Evolutionary conservation across 2,113 vertebrate species (phyloP).

Genomic region (Alethe castanea): DNA sequence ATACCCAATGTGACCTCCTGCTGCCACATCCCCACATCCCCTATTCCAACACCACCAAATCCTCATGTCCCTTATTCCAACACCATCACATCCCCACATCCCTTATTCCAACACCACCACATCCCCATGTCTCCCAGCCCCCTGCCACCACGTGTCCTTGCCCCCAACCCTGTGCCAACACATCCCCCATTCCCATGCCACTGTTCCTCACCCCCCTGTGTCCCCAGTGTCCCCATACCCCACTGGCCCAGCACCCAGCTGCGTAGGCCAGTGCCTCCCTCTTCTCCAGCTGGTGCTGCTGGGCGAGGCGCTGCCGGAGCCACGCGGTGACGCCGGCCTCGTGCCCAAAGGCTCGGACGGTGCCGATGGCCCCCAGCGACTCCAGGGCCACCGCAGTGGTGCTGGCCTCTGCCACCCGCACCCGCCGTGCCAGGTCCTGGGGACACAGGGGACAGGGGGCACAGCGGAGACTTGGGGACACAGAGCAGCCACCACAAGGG

Average conservation of each 20-base stretch:
- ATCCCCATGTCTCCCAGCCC: background rate
- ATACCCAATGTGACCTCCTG: background rate
- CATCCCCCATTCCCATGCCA: accelerated
- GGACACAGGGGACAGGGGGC: background rate
- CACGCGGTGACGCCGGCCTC: background rate
- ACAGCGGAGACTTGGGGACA: background rate
- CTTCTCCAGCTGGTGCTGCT: background rate
- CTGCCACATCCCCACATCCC: background rate
- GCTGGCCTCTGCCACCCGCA: accelerated
- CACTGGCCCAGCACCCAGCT: background rate
- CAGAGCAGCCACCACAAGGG: background rate
- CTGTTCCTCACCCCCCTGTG: background rate
- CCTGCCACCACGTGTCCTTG: too few species aligned
- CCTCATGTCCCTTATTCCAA: too few species aligned
- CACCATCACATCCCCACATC: too few species aligned
- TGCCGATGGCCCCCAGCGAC: background rate
- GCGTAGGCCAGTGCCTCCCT: background rate
- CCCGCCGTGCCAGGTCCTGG: background rate
- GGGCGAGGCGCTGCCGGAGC: background rate
- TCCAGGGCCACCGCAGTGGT: background rate
- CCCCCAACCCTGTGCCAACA: background rate
- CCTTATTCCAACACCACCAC: background rate
- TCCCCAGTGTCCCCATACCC: background rate
- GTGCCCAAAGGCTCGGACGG: background rate
- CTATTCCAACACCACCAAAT: background rate